phyloP scores from a whole-genome alignment of 2,113 vertebrate species.

The Oreotrochilus melanogaster region DNA sequence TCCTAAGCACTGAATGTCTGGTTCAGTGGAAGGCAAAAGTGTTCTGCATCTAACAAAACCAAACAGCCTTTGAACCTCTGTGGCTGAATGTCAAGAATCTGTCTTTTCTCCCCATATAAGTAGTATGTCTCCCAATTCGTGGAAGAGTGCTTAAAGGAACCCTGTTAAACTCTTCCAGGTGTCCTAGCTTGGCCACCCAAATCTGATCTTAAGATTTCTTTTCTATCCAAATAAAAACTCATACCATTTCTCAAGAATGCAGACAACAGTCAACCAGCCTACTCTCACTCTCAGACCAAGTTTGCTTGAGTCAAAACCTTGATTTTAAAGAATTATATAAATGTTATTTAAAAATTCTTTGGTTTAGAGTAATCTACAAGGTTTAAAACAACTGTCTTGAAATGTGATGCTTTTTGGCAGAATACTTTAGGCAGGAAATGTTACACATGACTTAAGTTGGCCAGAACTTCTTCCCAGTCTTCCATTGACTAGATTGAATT shows the following conservation, averaged over 20 bases:
- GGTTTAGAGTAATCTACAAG: background rate
- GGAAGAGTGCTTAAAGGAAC: background rate
- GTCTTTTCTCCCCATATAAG: background rate
- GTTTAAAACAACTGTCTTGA: background rate
- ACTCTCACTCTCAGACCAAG: background rate
- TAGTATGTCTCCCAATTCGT: background rate
- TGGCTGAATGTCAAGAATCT: background rate
- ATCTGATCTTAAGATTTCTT: background rate
- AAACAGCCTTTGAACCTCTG: background rate
- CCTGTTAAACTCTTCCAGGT: background rate
- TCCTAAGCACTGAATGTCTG: background rate
- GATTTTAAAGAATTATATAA: background rate
- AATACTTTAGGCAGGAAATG: background rate
- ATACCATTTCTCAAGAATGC: background rate
- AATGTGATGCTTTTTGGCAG: slow-evolving; percentile 2
- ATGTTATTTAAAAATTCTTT: background rate
- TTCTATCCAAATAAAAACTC: background rate
- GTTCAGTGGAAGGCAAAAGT: background rate
- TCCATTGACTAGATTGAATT: background rate
- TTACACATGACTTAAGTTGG: background rate
- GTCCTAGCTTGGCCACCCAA: background rate
- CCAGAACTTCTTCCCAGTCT: background rate
- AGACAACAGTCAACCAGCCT: background rate
- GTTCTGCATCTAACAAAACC: background rate
- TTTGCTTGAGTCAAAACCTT: background rate